Evolutionary conservation across 2,113 vertebrate genomes (phyloP).

Genomic region (Anas platyrhynchos): DNA sequence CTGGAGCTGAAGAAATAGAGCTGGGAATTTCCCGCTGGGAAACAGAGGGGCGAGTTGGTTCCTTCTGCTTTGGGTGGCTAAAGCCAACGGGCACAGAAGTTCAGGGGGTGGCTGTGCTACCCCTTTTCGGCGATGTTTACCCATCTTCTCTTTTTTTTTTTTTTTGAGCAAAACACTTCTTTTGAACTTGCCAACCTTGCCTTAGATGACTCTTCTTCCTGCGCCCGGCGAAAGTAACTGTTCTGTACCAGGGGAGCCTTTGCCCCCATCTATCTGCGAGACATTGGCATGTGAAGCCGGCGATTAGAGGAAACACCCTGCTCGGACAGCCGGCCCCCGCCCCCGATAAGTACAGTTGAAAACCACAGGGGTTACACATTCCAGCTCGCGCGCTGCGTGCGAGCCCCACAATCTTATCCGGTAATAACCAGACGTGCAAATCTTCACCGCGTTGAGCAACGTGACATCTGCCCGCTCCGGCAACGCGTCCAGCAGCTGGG

Average conservation of each 20-base stretch:
- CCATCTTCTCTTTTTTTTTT: neutral
- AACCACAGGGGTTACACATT: constrained; percentile 54
- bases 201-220: constrained; percentile 29
- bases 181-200: neutral
- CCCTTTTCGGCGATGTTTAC: neutral
- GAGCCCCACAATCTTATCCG: constrained; percentile 39
- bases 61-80: neutral
- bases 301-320: constrained; percentile 76
- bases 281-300: constrained; percentile 41
- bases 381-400: neutral
- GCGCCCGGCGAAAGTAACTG: constrained; percentile 26
- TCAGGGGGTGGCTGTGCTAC: neutral
- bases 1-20: neutral
- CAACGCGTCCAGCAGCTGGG: neutral
- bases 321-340: constrained; percentile 69
- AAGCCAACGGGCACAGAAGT: neutral
- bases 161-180: too few species aligned
- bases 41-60: neutral
- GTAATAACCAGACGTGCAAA: constrained; percentile 35
- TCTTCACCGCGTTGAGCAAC: constrained; percentile 4
- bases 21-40: neutral
- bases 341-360: constrained; percentile 64
- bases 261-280: constrained; percentile 4
- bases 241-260: neutral
- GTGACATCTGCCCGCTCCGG: constrained; percentile 31